Conservation (phyloP, 2,797 vertebrate species). For the Sternarchorhynchus goeldii region DNA sequence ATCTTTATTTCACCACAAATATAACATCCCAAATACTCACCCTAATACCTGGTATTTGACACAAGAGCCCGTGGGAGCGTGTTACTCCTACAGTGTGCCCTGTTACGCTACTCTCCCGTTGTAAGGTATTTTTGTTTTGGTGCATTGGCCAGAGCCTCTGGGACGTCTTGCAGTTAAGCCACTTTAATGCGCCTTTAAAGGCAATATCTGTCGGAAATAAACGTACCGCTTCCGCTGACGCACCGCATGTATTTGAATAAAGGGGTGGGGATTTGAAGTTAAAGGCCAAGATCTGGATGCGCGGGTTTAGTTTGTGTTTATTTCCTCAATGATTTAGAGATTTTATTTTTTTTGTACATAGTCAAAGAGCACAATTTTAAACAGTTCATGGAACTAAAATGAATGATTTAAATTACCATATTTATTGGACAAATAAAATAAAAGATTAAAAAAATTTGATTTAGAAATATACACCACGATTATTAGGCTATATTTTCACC, state of each 20-base stretch:
- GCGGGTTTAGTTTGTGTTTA: background rate
- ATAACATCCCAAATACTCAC: constrained; percentile 9
- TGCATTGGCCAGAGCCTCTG: constrained; percentile 59
- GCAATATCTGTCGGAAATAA: constrained; percentile 71
- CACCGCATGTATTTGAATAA: constrained; percentile 63
- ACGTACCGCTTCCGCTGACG: constrained; percentile 70
- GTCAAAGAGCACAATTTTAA: too few relatives aligned
- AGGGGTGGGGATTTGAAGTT: constrained; percentile 55
- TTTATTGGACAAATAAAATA: too few relatives aligned
- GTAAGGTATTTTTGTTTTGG: constrained; percentile 52
- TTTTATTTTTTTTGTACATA: background rate
- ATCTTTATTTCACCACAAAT: constrained; percentile 37
- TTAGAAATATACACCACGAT: background rate
- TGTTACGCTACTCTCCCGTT: constrained; percentile 22
- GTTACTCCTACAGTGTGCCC: background rate
- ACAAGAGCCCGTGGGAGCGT: background rate
- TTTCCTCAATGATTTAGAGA: background rate
- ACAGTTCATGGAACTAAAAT: background rate
- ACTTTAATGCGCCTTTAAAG: constrained; percentile 77
- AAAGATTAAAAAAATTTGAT: background rate
- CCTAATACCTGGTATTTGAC: constrained; percentile 62
- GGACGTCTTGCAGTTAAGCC: constrained; percentile 62
- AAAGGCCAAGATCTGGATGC: constrained; percentile 31
- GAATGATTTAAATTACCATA: background rate
- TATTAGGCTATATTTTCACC: constrained; percentile 18